phyloP scores from a whole-genome alignment of 2,113 vertebrate species.

The Lota lota region DNA sequence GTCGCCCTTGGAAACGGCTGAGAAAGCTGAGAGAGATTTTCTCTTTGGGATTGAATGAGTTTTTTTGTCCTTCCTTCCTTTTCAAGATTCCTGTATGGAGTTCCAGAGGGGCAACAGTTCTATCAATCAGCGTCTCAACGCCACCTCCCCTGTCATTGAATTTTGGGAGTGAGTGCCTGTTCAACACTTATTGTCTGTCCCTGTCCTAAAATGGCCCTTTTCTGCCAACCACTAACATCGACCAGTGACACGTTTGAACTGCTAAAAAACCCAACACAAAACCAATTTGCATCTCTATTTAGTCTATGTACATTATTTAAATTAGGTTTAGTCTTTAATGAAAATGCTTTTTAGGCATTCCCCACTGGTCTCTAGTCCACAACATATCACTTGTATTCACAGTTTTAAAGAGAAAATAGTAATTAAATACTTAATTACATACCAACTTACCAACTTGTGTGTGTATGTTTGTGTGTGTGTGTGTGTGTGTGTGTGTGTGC shows the following conservation, averaged over 20 bases:
- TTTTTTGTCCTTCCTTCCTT: constrained; percentile 48
- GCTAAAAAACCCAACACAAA: too few species aligned
- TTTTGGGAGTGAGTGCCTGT: constrained; percentile 77
- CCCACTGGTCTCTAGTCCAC: too few species aligned
- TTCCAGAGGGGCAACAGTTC: constrained; percentile 74
- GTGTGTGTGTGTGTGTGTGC: constrained; percentile 3
- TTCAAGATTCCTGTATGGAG: constrained; percentile 73
- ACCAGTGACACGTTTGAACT: too few species aligned
- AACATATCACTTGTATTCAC: too few species aligned
- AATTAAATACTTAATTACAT: too few species aligned
- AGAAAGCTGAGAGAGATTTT: constrained; percentile 43
- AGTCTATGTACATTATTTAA: not conserved
- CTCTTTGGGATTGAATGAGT: constrained; percentile 46
- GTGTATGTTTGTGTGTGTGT: not conserved
- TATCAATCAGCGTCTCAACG: constrained; percentile 62
- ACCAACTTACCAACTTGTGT: constrained; percentile 71
- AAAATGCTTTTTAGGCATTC: too few species aligned
- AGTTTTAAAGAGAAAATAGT: too few species aligned
- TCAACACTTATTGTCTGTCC: constrained; percentile 46
- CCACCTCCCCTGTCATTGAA: constrained; percentile 77
- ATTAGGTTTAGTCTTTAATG: too few species aligned
- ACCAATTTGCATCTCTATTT: not conserved
- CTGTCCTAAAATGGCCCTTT: constrained; percentile 71
- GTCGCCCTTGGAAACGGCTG: constrained; percentile 58
- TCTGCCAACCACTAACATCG: too few species aligned